phyloP scores from a whole-genome alignment of 2,797 vertebrate genomes.

The Clamator glandarius region DNA sequence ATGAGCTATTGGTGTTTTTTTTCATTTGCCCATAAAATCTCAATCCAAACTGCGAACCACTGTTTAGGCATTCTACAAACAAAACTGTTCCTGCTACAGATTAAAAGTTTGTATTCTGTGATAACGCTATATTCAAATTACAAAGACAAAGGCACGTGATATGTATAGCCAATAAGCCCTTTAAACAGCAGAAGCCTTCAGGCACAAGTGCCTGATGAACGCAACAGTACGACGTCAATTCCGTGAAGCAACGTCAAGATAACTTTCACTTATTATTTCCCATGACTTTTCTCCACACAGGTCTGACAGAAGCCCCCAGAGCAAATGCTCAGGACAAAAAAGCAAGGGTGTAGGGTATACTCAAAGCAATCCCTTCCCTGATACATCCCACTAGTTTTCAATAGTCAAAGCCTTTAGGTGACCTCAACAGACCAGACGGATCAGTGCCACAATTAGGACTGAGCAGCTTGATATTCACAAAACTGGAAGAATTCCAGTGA shows the following conservation, averaged over 20 bases:
- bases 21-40: neutral
- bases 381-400: neutral
- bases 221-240: neutral
- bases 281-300: neutral
- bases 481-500: neutral
- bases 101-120: neutral
- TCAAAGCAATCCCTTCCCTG: neutral
- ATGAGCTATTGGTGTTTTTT: neutral
- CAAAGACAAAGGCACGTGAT: neutral
- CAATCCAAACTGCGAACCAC: neutral
- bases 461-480: neutral
- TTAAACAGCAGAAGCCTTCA: neutral
- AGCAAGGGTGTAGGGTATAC: fast-evolving
- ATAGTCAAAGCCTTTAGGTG: neutral
- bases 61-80: neutral
- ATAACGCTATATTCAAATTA: neutral
- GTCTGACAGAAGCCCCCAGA: neutral
- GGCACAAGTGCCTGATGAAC: neutral
- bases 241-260: fast-evolving
- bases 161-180: neutral
- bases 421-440: neutral
- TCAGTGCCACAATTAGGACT: neutral
- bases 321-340: neutral
- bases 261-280: neutral
- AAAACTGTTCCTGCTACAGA: neutral